Evolutionary conservation across 2,888 invertebrate genomes (phyloP).

Genomic region (Drosophila cyrtoloma): DNA sequence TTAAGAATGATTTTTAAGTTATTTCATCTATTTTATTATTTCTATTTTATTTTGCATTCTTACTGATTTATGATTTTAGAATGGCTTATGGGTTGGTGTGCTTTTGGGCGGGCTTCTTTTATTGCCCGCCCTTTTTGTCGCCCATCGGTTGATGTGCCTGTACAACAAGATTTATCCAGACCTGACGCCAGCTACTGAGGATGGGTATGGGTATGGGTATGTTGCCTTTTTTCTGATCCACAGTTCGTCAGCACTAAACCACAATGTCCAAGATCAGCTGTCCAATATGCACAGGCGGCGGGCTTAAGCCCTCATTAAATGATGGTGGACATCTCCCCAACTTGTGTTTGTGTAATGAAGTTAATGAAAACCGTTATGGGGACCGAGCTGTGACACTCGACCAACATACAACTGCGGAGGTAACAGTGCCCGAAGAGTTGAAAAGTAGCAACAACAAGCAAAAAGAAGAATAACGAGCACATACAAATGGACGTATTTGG

Average conservation of each 20-base stretch:
- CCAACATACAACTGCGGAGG: neutral
- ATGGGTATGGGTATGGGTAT: slow-evolving; percentile 65
- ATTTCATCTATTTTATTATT: slow-evolving; percentile 5
- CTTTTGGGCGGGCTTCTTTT: slow-evolving; percentile 93
- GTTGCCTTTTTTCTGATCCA: neutral
- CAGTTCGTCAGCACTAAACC: neutral
- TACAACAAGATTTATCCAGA: slow-evolving; percentile 93
- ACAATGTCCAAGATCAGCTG: neutral
- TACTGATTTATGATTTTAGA: slow-evolving; percentile 86
- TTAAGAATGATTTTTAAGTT: neutral
- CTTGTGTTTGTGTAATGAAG: slow-evolving; percentile 1
- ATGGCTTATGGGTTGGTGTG: slow-evolving; percentile 96
- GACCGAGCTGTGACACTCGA: neutral
- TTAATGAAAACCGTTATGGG: neutral
- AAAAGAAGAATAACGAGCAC: neutral
- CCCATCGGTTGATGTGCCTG: slow-evolving; percentile 92
- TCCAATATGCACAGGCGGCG: neutral
- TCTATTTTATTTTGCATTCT: too few relatives aligned
- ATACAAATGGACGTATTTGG: neutral
- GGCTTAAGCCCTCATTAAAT: neutral
- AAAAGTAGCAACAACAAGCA: neutral
- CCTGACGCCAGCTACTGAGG: slow-evolving; percentile 76
- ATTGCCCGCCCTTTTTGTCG: slow-evolving; percentile 92
- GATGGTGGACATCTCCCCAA: neutral
- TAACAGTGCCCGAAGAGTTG: neutral